phyloP scores from a whole-genome alignment of 2,113 vertebrate species.

The Peromyscus californicus region DNA sequence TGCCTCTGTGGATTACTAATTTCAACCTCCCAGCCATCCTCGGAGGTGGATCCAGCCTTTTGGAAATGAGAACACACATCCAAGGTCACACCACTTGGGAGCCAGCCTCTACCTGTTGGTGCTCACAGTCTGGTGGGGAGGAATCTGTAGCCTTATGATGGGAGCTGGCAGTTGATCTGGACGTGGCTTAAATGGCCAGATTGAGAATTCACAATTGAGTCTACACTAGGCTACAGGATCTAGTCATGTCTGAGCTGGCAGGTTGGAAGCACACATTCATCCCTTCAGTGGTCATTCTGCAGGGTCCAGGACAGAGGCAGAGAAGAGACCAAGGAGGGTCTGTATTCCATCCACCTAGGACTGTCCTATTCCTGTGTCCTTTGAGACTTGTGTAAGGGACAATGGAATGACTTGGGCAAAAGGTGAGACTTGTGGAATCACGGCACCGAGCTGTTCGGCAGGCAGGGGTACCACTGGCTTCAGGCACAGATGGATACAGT shows the following conservation, averaged over 20 bases:
- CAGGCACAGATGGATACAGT: conserved; percentile 14
- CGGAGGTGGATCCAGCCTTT: neutral
- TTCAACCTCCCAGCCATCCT: neutral
- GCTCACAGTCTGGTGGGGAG: neutral
- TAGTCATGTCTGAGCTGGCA: neutral
- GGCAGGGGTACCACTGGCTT: neutral
- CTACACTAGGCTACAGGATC: neutral
- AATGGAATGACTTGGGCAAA: neutral
- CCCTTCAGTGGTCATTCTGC: neutral
- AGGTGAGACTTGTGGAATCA: neutral
- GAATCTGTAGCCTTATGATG: neutral
- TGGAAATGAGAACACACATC: conserved; percentile 2
- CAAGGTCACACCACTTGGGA: neutral
- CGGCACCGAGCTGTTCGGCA: neutral
- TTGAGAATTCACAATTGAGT: neutral
- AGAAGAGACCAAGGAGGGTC: neutral
- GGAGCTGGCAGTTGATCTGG: neutral
- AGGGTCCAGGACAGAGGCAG: neutral
- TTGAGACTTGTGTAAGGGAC: neutral
- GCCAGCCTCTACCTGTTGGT: neutral
- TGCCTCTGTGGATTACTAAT: neutral
- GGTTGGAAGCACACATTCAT: neutral
- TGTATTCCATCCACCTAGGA: neutral
- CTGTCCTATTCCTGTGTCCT: neutral
- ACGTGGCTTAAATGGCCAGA: neutral